Evolutionary conservation across 2,113 vertebrate species (phyloP), one percentile per base, ranked within the genome.

Genomic region (Malaclemys terrapin): DNA sequence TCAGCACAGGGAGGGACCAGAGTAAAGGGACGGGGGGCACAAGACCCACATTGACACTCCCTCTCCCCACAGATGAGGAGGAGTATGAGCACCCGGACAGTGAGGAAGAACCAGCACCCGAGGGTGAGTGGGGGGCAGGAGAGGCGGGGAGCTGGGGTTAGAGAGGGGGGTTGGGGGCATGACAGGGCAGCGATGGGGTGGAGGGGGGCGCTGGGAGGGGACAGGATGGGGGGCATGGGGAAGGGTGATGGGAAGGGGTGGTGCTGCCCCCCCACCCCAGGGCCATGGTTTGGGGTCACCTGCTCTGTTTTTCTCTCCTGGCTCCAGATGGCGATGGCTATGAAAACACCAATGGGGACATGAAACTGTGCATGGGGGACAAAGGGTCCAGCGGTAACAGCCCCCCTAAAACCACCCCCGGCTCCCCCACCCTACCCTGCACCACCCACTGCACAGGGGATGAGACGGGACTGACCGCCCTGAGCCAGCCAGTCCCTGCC

Each of bases 41-140:
- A 59, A 75, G 27, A 49, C 13, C 69, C 49, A 45, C 45, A 45
- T 17, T 27, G 9, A 5, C 27, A 76, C 86, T 76, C 27, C 69
- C 53, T 50, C 65, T 14, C 49, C 91, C 81, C 53, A 62, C 76
- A 14, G 95, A 96, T 45, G 94, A 89, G 4, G 96, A 96, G 86
- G 95, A 94, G 72, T 97, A 97, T 2, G 96, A 97, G 69, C 96
- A 97, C 45, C 97, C 97, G 0, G 97, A 97, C 82, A 91, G 96
- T 12, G 94, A 97, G 69, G 91, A 45, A 20, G 95, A 49, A 47
- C 96, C 95, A 1, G 92, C 93, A 76, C 95, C 86, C 69, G 97
- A 97, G 1, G 96, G 96, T 85, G 97, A 97, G 2, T 42, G 24
- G 42, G 94, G 95, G 84, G 24, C 56, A 11, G 56, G 25, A 27